Conservation (phyloP, 2,797 vertebrate genomes). For the Harpagifer antarcticus region DNA sequence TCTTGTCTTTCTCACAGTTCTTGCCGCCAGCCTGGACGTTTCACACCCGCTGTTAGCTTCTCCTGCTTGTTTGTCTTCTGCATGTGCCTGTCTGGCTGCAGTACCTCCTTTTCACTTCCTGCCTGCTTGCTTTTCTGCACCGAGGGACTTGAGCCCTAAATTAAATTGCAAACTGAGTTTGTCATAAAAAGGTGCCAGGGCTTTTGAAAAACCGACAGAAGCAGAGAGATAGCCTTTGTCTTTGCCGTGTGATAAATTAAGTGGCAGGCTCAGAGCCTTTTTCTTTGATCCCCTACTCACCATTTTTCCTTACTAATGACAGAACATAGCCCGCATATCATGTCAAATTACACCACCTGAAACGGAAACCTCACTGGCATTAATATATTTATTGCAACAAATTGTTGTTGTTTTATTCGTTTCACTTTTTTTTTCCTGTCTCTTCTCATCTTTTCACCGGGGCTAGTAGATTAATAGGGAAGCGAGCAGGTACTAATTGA, state of each 20-base stretch:
- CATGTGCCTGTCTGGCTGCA: constrained; percentile 60
- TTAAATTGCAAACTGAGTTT: constrained; percentile 93
- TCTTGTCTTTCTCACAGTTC: constrained; percentile 50
- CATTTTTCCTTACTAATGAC: constrained; percentile 88
- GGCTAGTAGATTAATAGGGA: constrained; percentile 82
- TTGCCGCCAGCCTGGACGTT: constrained; percentile 65
- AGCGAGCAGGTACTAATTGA: constrained; percentile 82
- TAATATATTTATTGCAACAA: constrained; percentile 84
- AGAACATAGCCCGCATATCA: constrained; percentile 87
- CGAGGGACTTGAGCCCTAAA: constrained; percentile 92
- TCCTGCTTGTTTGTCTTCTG: constrained; percentile 54
- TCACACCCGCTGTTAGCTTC: constrained; percentile 64
- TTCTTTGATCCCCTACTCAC: constrained; percentile 90
- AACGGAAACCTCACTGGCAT: constrained; percentile 79
- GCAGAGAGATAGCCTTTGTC: constrained; percentile 89
- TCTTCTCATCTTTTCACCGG: constrained; percentile 74
- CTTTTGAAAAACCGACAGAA: constrained; percentile 91
- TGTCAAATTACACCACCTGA: constrained; percentile 89
- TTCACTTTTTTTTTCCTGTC: constrained; percentile 54
- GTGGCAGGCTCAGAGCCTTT: constrained; percentile 88
- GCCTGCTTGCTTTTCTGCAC: constrained; percentile 82
- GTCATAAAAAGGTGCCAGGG: constrained; percentile 91
- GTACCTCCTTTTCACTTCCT: constrained; percentile 61
- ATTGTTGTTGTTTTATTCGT: constrained; percentile 77
- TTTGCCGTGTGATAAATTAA: constrained; percentile 96